Base-by-base conservation (phyloP, 2,797 vertebrate genomes). In the Meriones psammophilus region DNA sequence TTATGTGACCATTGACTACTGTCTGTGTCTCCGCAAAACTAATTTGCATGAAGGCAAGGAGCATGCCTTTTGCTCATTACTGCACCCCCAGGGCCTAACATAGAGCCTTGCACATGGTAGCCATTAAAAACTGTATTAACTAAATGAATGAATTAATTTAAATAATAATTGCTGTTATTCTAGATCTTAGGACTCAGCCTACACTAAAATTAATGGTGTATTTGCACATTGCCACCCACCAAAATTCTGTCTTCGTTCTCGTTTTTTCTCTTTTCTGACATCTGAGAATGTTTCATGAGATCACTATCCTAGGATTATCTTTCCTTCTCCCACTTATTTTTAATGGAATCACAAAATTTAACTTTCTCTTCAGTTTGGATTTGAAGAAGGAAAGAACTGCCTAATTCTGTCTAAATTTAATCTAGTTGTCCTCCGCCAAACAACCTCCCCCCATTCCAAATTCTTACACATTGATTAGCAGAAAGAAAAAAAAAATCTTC, bases 141-240 rank as follows among this genome's bases (percentile, higher is more conserved):
- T 94, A 96, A 96, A 89, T 96, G 95, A 95, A 95, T 95, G 96
- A 97, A 97, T 98, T 95, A 94, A 97, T 97, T 97, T 97, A 97
- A 98, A 97, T 97, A 97, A 97, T 97, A 96, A 97, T 96, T 97
- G 79, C 90, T 97, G 97, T 97, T 96, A 96, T 97, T 98, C 96
- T 97, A 91, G 92, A 94, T 94, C 96, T 97, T 94, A 97, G 95
- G 96, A 97, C 91, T 97, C 90, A 97, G 97, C 96, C 97, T 95
- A 97, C 97, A 97, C 97, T 97, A 97, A 97, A 97, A 94, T 97
- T 98, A 97, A 97, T 97, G 95, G 95, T 96, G 97, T 96, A 97
- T 97, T 98, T 97, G 93, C 94, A 94, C 97, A 97, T 96, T 96
- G 94, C 96, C 97, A 97, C 97, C 97, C 97, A 97, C 96, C 86